Evolutionary conservation across 1,140 invertebrate species (phyloP).

Genomic region (Platorchestia sp.): DNA sequence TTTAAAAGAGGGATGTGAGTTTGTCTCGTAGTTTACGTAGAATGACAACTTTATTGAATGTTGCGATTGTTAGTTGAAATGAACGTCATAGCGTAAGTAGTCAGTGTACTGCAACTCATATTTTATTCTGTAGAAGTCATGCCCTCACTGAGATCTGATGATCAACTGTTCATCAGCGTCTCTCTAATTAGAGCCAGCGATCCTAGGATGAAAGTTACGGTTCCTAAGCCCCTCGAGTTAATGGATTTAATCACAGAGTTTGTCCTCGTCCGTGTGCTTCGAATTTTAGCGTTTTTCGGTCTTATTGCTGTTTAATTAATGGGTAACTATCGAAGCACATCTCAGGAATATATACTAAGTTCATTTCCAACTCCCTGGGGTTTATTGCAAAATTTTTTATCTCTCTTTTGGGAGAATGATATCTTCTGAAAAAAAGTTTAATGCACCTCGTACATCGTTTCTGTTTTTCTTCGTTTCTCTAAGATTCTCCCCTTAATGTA

Average conservation of each 20-base stretch:
- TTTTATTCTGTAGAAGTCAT: not conserved
- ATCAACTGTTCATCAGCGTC: not conserved
- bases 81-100: not conserved
- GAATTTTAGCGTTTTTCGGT: not conserved
- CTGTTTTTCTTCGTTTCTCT: not conserved
- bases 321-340: no score
- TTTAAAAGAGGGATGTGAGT: no score
- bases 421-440: no score
- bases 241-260: not conserved
- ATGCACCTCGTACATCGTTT: not conserved
- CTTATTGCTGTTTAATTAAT: not conserved
- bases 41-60: no score
- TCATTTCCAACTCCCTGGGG: not conserved
- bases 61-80: not conserved
- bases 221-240: not conserved
- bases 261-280: not conserved
- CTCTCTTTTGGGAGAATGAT: no score
- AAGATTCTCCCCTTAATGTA: no score
- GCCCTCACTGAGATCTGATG: not conserved
- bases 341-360: not conserved
- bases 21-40: no score
- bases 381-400: no score
- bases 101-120: not conserved
- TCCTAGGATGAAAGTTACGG: not conserved
- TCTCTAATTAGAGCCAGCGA: not conserved